These are phyloP conservation scores for Agrilus mali DNA, from an alignment of 2,888 invertebrate genomes.

Conservation along the genomic window DNA sequence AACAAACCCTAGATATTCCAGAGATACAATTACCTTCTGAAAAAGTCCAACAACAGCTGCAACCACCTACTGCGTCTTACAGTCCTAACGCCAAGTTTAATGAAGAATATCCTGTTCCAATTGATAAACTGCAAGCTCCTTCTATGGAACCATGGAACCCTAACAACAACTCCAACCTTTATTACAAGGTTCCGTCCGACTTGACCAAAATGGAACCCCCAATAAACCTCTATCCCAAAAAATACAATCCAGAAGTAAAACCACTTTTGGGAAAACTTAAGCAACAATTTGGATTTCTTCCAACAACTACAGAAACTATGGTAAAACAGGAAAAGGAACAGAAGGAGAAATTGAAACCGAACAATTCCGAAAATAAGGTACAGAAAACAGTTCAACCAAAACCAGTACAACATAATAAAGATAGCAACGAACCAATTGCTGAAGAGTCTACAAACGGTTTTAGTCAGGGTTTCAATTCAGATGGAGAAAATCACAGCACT, in stretches of 20 bases:
- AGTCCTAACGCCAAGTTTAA: background rate
- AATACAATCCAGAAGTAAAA: conserved; percentile 36
- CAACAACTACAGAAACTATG: conserved; percentile 23
- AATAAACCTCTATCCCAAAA: conserved; percentile 46
- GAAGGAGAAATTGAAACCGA: conserved; percentile 30
- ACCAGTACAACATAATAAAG: conserved; percentile 1
- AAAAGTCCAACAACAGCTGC: too few relatives aligned
- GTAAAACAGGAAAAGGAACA: conserved; percentile 27
- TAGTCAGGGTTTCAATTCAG: conserved; percentile 9
- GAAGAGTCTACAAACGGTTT: conserved; percentile 12
- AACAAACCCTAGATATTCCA: too few relatives aligned
- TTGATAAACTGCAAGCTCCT: conserved; percentile 36
- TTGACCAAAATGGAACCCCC: conserved; percentile 32
- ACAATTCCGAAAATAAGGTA: conserved; percentile 30
- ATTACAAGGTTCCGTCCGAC: conserved; percentile 31
- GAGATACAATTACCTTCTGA: too few relatives aligned
- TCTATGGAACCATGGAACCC: conserved; percentile 31
- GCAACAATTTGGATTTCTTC: conserved; percentile 33
- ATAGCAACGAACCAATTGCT: background rate
- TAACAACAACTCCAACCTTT: conserved; percentile 28
- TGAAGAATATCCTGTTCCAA: conserved; percentile 28
- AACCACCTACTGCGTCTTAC: background rate
- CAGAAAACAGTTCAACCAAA: conserved; percentile 5
- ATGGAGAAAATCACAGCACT: conserved; percentile 5
- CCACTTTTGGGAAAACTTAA: conserved; percentile 30